Conservation (phyloP, 2,113 vertebrate genomes). For the Podocnemis expansa region DNA sequence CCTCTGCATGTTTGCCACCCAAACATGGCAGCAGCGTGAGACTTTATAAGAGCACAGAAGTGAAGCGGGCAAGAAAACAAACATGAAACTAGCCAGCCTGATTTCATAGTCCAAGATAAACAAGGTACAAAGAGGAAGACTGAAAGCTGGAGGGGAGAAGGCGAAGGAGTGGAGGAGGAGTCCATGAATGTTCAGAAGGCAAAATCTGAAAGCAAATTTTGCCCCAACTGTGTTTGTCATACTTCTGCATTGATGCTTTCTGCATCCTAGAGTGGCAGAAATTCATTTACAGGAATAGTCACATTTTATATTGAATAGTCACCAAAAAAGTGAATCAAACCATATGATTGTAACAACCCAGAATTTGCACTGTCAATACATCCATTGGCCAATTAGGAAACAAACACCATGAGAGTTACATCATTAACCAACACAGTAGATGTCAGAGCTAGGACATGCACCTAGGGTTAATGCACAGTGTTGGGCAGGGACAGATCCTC, state of each 20-base stretch:
- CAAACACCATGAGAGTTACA: fast-evolving
- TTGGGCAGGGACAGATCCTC: not conserved
- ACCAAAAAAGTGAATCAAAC: not conserved
- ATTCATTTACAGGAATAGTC: conserved; percentile 32
- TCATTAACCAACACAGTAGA: not conserved
- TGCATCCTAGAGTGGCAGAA: not conserved
- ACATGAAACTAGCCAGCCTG: not conserved
- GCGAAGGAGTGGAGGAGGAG: not conserved
- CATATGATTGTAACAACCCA: not conserved
- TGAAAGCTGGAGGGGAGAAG: not conserved
- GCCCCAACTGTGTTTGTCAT: conserved; percentile 30
- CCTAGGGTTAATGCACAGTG: not conserved
- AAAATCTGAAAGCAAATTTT: conserved; percentile 51
- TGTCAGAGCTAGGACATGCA: not conserved
- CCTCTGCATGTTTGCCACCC: not conserved
- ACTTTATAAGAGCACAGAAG: not conserved
- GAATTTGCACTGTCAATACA: fast-evolving
- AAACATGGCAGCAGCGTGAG: not conserved
- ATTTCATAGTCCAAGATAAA: conserved; percentile 33
- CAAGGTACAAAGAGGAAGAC: not conserved
- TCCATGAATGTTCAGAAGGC: conserved; percentile 6
- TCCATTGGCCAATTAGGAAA: not conserved
- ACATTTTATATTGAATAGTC: not conserved
- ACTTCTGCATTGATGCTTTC: not conserved
- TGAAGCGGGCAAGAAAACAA: not conserved